Evolutionary conservation across 2,888 invertebrate species (phyloP).

Genomic region (Caenorhabditis becei): DNA sequence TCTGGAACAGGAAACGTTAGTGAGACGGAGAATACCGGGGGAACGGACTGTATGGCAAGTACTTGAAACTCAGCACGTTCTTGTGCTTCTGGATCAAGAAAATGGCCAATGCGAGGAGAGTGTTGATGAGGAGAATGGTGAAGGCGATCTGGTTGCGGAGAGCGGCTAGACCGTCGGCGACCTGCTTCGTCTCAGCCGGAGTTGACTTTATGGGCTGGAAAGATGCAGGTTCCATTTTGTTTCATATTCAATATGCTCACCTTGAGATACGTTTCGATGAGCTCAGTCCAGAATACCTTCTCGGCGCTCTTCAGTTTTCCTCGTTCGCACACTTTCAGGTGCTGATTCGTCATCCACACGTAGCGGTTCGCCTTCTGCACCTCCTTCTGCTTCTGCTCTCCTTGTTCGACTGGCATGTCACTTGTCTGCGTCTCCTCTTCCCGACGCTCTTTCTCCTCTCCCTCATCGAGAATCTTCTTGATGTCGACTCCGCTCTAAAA

Average conservation of each 20-base stretch:
- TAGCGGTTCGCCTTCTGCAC: constrained; percentile 54
- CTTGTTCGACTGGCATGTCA: constrained; percentile 5
- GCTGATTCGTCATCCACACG: constrained; percentile 77
- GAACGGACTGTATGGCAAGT: constrained; percentile 70
- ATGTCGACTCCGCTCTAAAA: constrained; percentile 50
- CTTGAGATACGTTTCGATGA: constrained; percentile 81
- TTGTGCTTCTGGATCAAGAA: constrained; percentile 98
- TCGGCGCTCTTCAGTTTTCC: constrained; percentile 84
- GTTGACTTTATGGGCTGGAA: constrained; percentile 77
- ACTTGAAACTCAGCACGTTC: constrained; percentile 87
- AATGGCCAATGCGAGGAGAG: constrained; percentile 97
- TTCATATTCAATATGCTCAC: constrained; percentile 26
- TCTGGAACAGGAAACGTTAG: constrained; percentile 67
- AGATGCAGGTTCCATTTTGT: not conserved
- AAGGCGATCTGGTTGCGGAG: constrained; percentile 93
- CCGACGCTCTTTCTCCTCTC: constrained; percentile 30
- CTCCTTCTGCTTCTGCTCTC: constrained; percentile 34
- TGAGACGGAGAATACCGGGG: too few relatives aligned
- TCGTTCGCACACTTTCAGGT: constrained; percentile 74
- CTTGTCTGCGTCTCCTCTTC: constrained; percentile 51
- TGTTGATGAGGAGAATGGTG: constrained; percentile 98
- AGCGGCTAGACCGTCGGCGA: constrained; percentile 89
- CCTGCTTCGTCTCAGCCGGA: constrained; percentile 71
- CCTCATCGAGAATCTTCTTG: constrained; percentile 56
- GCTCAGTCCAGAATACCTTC: constrained; percentile 82